Percentiles rank a stretch among this genome's conserved stretches.
These are phyloP conservation scores for Magallana gigas DNA, from an alignment of 1,140 invertebrate genomes.

Conservation along the genomic window DNA sequence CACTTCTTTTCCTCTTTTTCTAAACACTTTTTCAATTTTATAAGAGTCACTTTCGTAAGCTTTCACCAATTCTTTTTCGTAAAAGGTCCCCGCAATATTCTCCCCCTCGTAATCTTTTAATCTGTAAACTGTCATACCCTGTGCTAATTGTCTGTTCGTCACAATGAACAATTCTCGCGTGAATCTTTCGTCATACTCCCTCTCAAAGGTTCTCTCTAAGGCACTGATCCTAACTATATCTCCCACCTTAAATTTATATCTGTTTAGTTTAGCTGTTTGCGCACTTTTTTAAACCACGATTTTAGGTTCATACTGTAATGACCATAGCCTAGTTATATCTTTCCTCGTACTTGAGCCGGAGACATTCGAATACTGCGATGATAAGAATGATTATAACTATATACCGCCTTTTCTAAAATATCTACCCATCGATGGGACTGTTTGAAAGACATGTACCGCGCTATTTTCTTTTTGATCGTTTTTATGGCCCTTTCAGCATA, in stretches of 20 bases:
- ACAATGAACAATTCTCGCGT: slow-evolving; percentile 48
- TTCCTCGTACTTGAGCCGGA: not conserved
- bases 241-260: slow-evolving; percentile 49
- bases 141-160: slow-evolving; percentile 4
- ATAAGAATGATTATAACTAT: slow-evolving; percentile 53
- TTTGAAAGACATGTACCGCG: slow-evolving; percentile 33
- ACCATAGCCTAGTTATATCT: slow-evolving; percentile 36
- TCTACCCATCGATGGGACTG: slow-evolving; percentile 43
- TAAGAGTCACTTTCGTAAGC: too few species aligned
- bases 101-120: slow-evolving; percentile 56
- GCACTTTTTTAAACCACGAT: not conserved
- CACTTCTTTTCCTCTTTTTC: too few species aligned
- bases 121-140: slow-evolving; percentile 44
- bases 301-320: slow-evolving; percentile 33
- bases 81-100: slow-evolving; percentile 39
- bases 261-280: not conserved
- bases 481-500: slow-evolving; percentile 53
- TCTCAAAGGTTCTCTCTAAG: slow-evolving; percentile 42
- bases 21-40: too few species aligned
- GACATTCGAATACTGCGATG: slow-evolving; percentile 47
- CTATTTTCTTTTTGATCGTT: slow-evolving; percentile 44
- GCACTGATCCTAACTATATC: slow-evolving; percentile 44
- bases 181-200: slow-evolving; percentile 54
- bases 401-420: slow-evolving; percentile 9
- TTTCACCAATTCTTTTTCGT: not conserved